Conservation (phyloP, 2,888 invertebrate genomes). For the Euspilapteryx auroguttella region DNA sequence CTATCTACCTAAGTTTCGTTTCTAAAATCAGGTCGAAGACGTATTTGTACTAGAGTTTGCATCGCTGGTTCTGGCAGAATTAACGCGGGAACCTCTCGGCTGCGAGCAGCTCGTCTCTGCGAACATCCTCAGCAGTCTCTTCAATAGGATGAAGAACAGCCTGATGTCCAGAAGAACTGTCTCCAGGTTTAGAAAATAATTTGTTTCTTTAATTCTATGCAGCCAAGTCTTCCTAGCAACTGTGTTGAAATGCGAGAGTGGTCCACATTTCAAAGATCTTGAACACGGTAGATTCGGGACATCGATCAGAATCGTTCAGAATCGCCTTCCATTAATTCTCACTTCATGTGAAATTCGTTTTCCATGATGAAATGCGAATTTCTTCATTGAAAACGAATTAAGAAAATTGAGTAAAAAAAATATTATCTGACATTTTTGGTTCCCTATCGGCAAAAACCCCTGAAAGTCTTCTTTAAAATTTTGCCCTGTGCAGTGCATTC, state of each 20-base stretch:
- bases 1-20: too few species aligned
- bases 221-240: too few species aligned
- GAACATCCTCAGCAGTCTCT: slow-evolving; percentile 41
- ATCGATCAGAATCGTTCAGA: too few species aligned
- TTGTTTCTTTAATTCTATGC: too few species aligned
- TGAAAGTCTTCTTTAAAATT: neutral
- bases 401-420: too few species aligned
- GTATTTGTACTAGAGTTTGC: slow-evolving; percentile 56
- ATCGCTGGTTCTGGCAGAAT: slow-evolving; percentile 45
- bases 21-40: slow-evolving; percentile 49
- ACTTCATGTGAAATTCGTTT: neutral
- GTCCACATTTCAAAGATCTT: too few species aligned
- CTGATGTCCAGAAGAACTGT: slow-evolving; percentile 58
- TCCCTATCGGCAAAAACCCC: too few species aligned
- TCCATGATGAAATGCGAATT: neutral
- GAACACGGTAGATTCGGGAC: too few species aligned
- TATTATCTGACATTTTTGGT: too few species aligned
- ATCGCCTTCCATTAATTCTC: too few species aligned
- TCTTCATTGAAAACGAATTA: neutral
- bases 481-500: neutral
- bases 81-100: slow-evolving; percentile 49
- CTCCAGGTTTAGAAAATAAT: slow-evolving; percentile 32
- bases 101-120: slow-evolving; percentile 42
- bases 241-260: too few species aligned
- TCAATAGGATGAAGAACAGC: slow-evolving; percentile 45